phyloP scores from a whole-genome alignment of 2,888 invertebrate genomes.

The Caenorhabditis virilis region DNA sequence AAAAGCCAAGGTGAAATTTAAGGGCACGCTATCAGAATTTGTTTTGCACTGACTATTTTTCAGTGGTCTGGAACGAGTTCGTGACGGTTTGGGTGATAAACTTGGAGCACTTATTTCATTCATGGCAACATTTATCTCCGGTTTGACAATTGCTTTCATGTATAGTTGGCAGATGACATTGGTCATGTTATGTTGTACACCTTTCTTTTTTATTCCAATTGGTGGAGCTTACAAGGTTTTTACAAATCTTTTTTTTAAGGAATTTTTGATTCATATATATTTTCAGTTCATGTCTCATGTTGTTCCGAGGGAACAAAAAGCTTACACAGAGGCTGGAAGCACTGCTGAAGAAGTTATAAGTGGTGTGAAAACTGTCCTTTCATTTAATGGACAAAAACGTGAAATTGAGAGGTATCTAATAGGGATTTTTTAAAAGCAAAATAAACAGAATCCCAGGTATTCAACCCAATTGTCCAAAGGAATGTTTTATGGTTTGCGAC shows the following conservation, averaged over 20 bases:
- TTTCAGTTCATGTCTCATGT: conserved; percentile 70
- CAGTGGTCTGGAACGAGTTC: conserved; percentile 60
- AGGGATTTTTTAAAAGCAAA: too few species aligned
- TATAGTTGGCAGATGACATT: conserved; percentile 61
- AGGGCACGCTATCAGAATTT: too few species aligned
- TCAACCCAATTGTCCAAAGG: conserved; percentile 4
- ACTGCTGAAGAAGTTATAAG: conserved; percentile 65
- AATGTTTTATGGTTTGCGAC: conserved; percentile 15
- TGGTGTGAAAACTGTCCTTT: conserved; percentile 63
- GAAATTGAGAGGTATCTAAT: conserved; percentile 62
- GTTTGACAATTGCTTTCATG: conserved; percentile 54
- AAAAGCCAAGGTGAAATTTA: too few species aligned
- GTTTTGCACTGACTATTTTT: too few species aligned
- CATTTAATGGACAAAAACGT: conserved; percentile 65
- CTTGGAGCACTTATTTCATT: conserved; percentile 51
- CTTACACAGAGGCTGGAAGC: conserved; percentile 61
- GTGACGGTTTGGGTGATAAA: conserved; percentile 64
- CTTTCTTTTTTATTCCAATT: conserved; percentile 67
- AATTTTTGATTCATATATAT: too few species aligned
- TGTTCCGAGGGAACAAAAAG: conserved; percentile 69
- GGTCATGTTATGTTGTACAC: conserved; percentile 63
- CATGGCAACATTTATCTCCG: conserved; percentile 48
- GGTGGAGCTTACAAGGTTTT: conserved; percentile 68
- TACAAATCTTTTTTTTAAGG: too few species aligned
- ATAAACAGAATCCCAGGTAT: too few species aligned